Percentiles rank a stretch among this genome's conserved stretches.
Evolutionary conservation across 2,888 invertebrate genomes (phyloP).

Genomic region (Meghimatium bilineatum): DNA sequence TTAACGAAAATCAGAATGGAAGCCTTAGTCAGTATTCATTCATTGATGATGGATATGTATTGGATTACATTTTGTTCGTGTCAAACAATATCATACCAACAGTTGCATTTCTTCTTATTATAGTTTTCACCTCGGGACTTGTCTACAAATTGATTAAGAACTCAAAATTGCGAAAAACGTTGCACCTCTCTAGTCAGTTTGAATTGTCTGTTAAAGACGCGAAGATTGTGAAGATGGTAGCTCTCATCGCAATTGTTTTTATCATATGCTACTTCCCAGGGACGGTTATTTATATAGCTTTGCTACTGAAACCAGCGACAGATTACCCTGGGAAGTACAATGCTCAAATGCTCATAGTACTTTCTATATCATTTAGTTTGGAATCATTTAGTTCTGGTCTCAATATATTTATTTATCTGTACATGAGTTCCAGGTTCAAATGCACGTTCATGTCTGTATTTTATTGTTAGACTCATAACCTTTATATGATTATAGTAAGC

Average conservation of each 20-base stretch:
- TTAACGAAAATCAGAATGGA: not conserved
- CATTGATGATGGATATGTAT: not conserved
- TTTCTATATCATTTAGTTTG: not conserved
- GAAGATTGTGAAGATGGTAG: constrained; percentile 11
- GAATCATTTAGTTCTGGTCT: not conserved
- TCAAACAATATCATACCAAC: not conserved
- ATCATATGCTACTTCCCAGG: constrained; percentile 15
- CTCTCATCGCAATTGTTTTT: not conserved
- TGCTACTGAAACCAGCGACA: constrained; percentile 4
- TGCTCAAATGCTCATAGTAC: not conserved
- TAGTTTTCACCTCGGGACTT: not conserved
- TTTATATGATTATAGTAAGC: no score
- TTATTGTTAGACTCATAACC: no score
- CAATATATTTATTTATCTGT: constrained; percentile 3
- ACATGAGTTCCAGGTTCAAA: constrained; percentile 22
- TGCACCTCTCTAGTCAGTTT: not conserved
- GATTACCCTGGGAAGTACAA: not conserved
- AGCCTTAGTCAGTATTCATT: not conserved
- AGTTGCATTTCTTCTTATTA: not conserved
- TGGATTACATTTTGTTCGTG: not conserved
- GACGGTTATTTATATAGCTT: not conserved
- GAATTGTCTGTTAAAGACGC: not conserved
- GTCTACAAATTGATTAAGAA: not conserved
- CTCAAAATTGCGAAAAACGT: not conserved
- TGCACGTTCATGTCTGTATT: not conserved